Base-by-base conservation (phyloP, 2,888 invertebrate genomes). In the Phlogophora meticulosa region DNA sequence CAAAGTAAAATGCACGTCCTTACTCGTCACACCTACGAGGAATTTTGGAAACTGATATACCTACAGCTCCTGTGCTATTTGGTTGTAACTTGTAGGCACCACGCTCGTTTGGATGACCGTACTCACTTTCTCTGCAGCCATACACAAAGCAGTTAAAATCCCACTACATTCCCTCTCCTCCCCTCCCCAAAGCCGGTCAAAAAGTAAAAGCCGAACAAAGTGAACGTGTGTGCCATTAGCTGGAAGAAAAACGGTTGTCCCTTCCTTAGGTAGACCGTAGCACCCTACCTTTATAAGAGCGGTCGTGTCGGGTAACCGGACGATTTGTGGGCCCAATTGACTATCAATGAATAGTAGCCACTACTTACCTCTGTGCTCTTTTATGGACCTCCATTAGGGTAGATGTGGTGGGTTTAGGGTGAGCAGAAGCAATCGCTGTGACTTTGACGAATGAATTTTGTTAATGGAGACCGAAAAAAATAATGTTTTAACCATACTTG, bases 241-340 rank as follows among this genome's bases (percentile, higher is more conserved):
- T 68, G 68, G 70, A 81, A 86, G 85, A 86, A 87, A 87, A 87
- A 85, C 83, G 82, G 78, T 73, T 82, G 82, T 83, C 86, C 84
- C 80, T 80, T 82, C 83, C 79, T 70, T 65, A 72, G 71, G 76
- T 77, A 63, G 70, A 51, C 81, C 76, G 61, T 67, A 66, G 63
- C 61, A 53, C 76, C 72, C 80, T 76, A 81, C 82, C 74, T 83
- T 70, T 76, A 74, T 92, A 92, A 91, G 90, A 92, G 90, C 88
- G 85, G 86, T 87, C 86, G 85, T 84, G 85, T 83, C 78, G 82
- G 86, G 86, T 86, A 87, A 83, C 88, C 89, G 87, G 86, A 85
- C 92, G 90, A 92, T 93, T 91, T 92, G 91, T 91, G 89, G 88
- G 83, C 89, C 86, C 93, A 91, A 93, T 93, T 92, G 93, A 92